Percentiles rank a stretch among this genome's conserved stretches.
Evolutionary conservation across 2,113 vertebrate genomes (phyloP).

Genomic region (Camelus bactrianus): DNA sequence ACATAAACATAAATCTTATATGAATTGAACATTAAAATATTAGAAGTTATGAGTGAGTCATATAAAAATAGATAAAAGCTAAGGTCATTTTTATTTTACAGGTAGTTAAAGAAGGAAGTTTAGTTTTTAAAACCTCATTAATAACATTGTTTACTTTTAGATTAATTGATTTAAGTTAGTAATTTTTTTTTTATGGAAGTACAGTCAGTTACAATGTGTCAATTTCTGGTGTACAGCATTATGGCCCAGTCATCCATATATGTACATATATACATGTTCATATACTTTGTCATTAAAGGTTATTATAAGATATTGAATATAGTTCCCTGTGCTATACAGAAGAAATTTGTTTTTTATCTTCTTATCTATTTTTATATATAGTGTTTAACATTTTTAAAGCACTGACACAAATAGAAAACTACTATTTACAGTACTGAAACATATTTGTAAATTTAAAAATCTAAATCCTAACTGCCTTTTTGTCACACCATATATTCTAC

Average conservation of each 20-base stretch:
- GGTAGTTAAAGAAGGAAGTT: neutral
- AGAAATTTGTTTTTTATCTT: too few relatives aligned
- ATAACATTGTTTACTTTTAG: neutral
- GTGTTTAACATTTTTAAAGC: neutral
- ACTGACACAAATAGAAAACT: neutral
- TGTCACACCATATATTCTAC: neutral
- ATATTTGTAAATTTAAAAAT: neutral
- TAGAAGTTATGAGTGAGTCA: neutral
- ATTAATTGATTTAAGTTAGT: neutral
- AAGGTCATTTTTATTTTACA: neutral
- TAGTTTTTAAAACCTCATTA: neutral
- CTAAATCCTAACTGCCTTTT: neutral
- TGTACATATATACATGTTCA: too few relatives aligned
- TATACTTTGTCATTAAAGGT: too few relatives aligned
- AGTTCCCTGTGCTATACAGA: too few relatives aligned
- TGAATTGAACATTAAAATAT: neutral
- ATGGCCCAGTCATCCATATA: too few relatives aligned
- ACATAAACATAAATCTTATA: neutral
- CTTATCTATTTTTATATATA: too few relatives aligned
- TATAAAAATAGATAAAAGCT: neutral
- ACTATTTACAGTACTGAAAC: neutral
- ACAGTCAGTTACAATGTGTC: too few relatives aligned
- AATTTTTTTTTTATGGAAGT: neutral
- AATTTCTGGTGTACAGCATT: too few relatives aligned
- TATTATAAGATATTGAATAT: too few relatives aligned